A percentile compares a stretch with the other conserved stretches of the same genome.
Evolutionary conservation across 2,888 invertebrate species (phyloP).

Genomic region (Cosmia trapezina): DNA sequence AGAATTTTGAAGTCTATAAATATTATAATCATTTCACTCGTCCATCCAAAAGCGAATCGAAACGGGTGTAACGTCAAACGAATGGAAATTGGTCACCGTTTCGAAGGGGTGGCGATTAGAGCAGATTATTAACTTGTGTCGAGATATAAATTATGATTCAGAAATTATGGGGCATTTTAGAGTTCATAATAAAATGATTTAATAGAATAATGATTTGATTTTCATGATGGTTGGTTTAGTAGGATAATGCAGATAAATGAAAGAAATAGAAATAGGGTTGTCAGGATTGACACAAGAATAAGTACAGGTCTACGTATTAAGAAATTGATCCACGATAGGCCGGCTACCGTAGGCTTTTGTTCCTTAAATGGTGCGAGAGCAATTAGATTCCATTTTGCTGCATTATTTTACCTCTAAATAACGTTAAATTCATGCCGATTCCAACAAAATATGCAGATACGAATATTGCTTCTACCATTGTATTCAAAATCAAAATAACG

Average conservation of each 20-base stretch:
- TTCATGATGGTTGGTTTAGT: constrained; percentile 11
- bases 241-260: neutral
- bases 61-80: constrained; percentile 57
- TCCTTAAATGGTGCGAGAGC: neutral
- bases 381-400: neutral
- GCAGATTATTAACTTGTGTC: constrained; percentile 54
- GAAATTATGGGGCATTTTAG: constrained; percentile 50
- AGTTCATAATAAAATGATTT: constrained; percentile 53
- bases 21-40: constrained; percentile 72
- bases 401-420: neutral
- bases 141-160: constrained; percentile 55
- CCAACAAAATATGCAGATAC: neutral
- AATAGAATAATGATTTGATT: constrained; percentile 32
- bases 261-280: neutral
- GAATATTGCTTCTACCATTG: neutral
- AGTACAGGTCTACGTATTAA: neutral
- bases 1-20: constrained; percentile 59
- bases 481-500: constrained; percentile 6
- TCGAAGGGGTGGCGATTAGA: constrained; percentile 53
- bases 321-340: neutral
- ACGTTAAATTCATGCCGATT: neutral
- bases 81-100: constrained; percentile 58
- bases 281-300: neutral
- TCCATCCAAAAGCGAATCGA: constrained; percentile 54
- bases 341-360: neutral